These are phyloP conservation scores for Andrena haemorrhoa DNA, from an alignment of 2,888 invertebrate species.

Conservation along the genomic window DNA sequence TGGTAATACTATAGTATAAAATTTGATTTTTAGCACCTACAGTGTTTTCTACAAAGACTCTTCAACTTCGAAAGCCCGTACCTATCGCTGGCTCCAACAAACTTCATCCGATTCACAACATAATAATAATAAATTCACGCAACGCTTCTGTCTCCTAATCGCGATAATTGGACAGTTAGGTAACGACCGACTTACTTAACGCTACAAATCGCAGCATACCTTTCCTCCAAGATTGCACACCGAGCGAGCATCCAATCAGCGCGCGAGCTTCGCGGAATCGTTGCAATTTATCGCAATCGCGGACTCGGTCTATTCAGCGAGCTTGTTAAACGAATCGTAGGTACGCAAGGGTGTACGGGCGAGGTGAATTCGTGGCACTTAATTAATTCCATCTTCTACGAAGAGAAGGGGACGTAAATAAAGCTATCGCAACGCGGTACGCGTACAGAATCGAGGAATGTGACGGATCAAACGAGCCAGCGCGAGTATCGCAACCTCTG, in stretches of 20 bases:
- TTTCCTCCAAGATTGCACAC: slow-evolving; percentile 1
- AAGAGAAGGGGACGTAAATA: slow-evolving; percentile 24
- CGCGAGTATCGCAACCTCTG: slow-evolving; percentile 17
- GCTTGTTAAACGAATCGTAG: not conserved
- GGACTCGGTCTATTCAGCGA: not conserved
- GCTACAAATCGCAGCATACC: slow-evolving; percentile 1
- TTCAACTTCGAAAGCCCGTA: not conserved
- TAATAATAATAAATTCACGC: not conserved
- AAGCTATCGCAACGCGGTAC: slow-evolving; percentile 19
- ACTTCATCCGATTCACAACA: not conserved
- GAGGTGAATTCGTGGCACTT: not conserved
- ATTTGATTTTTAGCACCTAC: no score
- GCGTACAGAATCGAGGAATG: slow-evolving; percentile 24
- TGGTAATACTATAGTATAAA: no score
- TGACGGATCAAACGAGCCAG: slow-evolving; percentile 24
- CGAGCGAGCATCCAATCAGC: not conserved
- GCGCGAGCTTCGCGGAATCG: not conserved
- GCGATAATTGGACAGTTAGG: slow-evolving; percentile 5
- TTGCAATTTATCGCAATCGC: slow-evolving; percentile 4
- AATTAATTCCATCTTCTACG: slow-evolving; percentile 15
- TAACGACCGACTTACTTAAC: slow-evolving; percentile 10
- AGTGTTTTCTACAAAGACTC: no score
- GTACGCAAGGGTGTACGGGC: not conserved
- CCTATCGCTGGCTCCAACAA: not conserved
- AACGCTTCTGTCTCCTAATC: slow-evolving; percentile 8